Base-by-base conservation (phyloP, 2,113 vertebrate genomes). In the Dendropsophus ebraccatus region DNA sequence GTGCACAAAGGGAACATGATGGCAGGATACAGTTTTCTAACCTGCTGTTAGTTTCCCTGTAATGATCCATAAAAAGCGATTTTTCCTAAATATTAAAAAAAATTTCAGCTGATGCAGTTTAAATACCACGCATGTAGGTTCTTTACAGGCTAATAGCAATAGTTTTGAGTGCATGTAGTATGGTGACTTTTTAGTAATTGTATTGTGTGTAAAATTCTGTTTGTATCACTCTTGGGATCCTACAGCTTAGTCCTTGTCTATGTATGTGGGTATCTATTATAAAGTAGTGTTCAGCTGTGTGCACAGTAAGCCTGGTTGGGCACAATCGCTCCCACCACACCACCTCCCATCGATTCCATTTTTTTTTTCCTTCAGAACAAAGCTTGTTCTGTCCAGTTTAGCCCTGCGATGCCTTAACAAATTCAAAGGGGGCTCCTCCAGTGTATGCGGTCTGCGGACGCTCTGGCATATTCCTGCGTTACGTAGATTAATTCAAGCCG, bases 401-500 rank as follows among this genome's bases (percentile, higher is more conserved):
- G 28, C 83, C 47, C 54, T 67, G 83, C 37, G 73, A 65, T 69
- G 60, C 45, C 30, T 78, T 78, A 54, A 52, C 58, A 1, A 13
- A 37, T 52, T 54, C 52, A 12, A 21, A 5, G 72, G 82, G 56
- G 83, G 41, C 60, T 78, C 41, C 73, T 49, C 21, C 45, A 37
- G 74, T 52, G 5, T 77, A 65, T 52, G 83, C 58, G 83, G 41
- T 78, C 45, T 85, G 83, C n/a, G 83, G 73, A 35, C 41, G 56
- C 73, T 32, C 41, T 85, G 83, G 83, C 83, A 77, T 77, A 60
- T 77, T 25, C 56, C 56, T 25, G 30, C 81, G 35, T 56, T 85
- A 62, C 60, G 83, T 69, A 35, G 58, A 85, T 85, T 78, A 78
- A 85, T 78, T 85, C 73, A 85, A 54, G 69, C 83, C 60, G 28